Evolutionary conservation across 2,113 vertebrate species (phyloP).

Genomic region (Erythrolamprus reginae): DNA sequence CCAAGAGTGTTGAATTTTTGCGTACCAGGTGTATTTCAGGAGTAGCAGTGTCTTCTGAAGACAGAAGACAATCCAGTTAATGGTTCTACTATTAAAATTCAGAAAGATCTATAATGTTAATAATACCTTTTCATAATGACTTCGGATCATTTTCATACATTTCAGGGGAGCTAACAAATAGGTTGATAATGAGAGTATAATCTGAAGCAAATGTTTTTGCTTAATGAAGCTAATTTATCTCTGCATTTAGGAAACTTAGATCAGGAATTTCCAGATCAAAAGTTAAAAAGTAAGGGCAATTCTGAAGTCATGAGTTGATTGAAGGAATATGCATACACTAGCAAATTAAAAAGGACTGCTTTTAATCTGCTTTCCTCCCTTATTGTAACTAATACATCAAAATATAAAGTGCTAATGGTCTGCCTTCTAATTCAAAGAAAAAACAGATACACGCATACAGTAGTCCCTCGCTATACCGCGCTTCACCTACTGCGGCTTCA

Average conservation of each 20-base stretch:
- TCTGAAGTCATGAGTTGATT: neutral
- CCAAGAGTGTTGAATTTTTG: slow-evolving; percentile 87
- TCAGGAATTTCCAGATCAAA: neutral
- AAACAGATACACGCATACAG: neutral
- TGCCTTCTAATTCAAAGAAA: neutral
- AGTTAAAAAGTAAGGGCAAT: neutral
- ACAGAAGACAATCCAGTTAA: neutral
- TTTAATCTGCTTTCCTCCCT: neutral
- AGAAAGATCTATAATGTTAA: neutral
- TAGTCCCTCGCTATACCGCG: no score
- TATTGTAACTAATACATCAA: neutral
- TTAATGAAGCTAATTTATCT: neutral
- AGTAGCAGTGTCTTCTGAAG: slow-evolving; percentile 42
- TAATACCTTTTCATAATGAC: neutral
- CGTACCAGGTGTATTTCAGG: slow-evolving; percentile 15
- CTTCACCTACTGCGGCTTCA: no score
- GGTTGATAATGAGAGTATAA: neutral
- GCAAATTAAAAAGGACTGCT: neutral
- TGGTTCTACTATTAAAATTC: neutral
- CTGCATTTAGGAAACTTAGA: neutral
- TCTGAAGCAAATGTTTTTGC: neutral
- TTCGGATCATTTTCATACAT: neutral
- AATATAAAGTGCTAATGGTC: neutral
- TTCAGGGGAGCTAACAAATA: neutral
- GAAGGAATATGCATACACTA: neutral